Conservation (phyloP, 2,113 vertebrate genomes). For the Calyptomena viridis region DNA sequence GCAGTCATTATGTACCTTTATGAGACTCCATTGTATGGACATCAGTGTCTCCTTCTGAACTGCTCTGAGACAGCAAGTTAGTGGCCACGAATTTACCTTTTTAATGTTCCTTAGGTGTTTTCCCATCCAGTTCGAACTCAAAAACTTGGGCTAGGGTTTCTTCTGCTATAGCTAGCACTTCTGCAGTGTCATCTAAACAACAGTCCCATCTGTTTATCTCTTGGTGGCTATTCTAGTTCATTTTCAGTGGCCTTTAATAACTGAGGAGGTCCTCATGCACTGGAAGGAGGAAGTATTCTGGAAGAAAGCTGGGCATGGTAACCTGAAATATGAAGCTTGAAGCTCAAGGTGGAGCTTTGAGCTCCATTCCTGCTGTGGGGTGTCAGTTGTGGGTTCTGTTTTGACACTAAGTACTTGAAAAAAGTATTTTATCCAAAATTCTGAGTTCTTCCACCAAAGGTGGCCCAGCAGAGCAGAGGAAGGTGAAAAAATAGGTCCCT, state of each 20-base stretch:
- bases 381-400: background rate
- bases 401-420: background rate
- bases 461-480: background rate
- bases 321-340: background rate
- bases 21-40: conserved; percentile 35
- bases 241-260: background rate
- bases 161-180: background rate
- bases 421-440: background rate
- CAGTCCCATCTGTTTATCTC: background rate
- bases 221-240: background rate
- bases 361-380: background rate
- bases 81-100: conserved; percentile 42
- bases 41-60: conserved; percentile 34
- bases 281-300: background rate
- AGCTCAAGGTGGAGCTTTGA: background rate
- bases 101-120: conserved; percentile 13
- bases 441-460: background rate
- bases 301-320: background rate
- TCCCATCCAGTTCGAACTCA: background rate
- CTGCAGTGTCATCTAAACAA: background rate
- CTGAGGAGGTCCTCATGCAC: background rate
- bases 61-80: conserved; percentile 31
- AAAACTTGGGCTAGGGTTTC: background rate
- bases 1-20: conserved; percentile 28
- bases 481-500: background rate